A percentile compares a stretch with the other conserved stretches of the same genome.
Conservation (phyloP, 2,113 vertebrate species). For the Platysternon megacephalum region DNA sequence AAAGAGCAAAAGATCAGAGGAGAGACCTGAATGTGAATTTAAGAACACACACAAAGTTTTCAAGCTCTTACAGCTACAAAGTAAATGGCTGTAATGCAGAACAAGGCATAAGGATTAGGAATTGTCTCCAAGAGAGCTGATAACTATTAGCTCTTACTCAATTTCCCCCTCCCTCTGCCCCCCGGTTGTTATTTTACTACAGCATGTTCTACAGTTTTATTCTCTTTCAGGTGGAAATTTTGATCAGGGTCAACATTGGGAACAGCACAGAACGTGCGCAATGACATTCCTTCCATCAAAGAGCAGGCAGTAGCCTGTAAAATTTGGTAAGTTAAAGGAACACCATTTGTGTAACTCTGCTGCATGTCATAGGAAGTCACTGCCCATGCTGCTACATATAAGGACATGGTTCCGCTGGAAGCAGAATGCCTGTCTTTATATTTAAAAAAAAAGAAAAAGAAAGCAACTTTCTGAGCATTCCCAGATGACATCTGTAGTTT, state of each 20-base stretch:
- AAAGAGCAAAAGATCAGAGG: background rate
- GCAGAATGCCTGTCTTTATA: background rate
- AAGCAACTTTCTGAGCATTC: slow-evolving; percentile 61
- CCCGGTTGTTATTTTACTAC: slow-evolving; percentile 10
- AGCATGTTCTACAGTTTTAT: background rate
- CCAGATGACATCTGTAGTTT: slow-evolving; percentile 76
- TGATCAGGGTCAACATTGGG: slow-evolving; percentile 34
- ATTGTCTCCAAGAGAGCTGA: slow-evolving; percentile 11
- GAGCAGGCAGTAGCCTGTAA: slow-evolving; percentile 37
- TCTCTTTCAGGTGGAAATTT: slow-evolving; percentile 49
- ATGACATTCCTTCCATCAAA: slow-evolving; percentile 57
- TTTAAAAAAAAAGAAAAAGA: background rate
- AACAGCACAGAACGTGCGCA: background rate
- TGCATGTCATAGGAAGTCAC: slow-evolving; percentile 61
- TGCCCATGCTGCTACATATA: slow-evolving; percentile 65
- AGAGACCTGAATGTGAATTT: background rate
- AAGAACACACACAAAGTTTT: background rate
- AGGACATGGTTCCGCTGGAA: slow-evolving; percentile 72
- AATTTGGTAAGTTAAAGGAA: slow-evolving; percentile 62
- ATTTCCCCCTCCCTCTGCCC: background rate
- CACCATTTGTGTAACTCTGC: slow-evolving; percentile 7
- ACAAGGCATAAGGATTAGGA: slow-evolving; percentile 1
- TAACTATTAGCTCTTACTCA: background rate
- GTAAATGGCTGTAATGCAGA: slow-evolving; percentile 16
- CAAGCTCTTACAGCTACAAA: slow-evolving; percentile 2